These are phyloP conservation scores for Mastomys coucha DNA, from an alignment of 2,113 vertebrate species.

Conservation along the genomic window DNA sequence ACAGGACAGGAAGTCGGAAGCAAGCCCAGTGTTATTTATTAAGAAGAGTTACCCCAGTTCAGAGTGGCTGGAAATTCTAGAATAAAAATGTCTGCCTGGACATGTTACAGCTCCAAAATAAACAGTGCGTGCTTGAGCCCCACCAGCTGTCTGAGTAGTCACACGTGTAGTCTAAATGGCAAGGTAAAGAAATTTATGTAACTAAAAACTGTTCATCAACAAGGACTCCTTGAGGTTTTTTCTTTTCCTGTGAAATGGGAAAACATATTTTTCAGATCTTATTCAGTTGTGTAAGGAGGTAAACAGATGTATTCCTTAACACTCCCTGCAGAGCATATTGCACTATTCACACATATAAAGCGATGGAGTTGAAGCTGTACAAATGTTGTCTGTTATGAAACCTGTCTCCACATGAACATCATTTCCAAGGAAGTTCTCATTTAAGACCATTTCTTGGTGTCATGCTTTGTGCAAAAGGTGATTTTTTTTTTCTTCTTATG, in stretches of 20 bases:
- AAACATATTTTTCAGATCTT: slow-evolving; percentile 60
- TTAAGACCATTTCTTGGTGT: not conserved
- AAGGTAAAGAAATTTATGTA: not conserved
- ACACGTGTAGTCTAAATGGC: not conserved
- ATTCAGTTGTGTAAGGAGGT: slow-evolving; percentile 50
- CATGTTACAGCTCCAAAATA: slow-evolving; percentile 23
- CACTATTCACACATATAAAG: not conserved
- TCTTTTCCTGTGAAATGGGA: slow-evolving; percentile 10
- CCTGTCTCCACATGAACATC: not conserved
- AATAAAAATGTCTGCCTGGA: not conserved
- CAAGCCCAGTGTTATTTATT: not conserved
- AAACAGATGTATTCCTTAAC: slow-evolving; percentile 64
- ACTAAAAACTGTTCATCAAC: not conserved
- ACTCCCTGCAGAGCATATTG: slow-evolving; percentile 36
- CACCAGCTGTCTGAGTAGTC: not conserved
- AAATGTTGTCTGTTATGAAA: slow-evolving; percentile 58
- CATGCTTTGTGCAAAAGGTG: not conserved
- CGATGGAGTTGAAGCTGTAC: not conserved
- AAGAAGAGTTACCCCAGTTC: not conserved
- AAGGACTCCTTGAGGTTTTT: not conserved
- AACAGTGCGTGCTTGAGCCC: not conserved
- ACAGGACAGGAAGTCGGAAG: not conserved
- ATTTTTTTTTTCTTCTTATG: slow-evolving; percentile 44
- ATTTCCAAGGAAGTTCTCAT: slow-evolving; percentile 2
- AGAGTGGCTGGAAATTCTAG: not conserved